These are phyloP conservation scores for Petaurus breviceps DNA, from an alignment of 2,113 vertebrate genomes.

Conservation along the genomic window DNA sequence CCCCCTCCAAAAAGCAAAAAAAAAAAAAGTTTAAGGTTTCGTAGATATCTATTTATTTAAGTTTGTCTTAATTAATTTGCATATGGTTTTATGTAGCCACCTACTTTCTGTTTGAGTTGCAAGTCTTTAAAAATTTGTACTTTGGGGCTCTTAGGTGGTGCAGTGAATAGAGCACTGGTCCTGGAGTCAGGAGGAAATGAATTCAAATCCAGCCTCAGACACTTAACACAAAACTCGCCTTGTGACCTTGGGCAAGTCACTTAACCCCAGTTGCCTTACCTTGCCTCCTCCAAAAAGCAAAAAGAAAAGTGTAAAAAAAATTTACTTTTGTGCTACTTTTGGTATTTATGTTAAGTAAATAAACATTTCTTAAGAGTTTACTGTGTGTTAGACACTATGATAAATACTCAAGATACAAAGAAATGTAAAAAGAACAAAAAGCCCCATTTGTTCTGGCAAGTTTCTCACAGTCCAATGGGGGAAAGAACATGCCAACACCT, in stretches of 20 bases:
- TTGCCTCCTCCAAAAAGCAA: no score
- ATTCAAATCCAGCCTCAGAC: no score
- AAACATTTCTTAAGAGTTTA: neutral
- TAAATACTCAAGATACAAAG: neutral
- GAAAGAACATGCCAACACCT: neutral
- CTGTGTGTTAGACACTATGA: neutral
- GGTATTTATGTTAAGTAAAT: neutral
- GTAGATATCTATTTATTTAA: neutral
- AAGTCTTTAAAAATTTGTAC: no score
- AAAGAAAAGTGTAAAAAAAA: no score
- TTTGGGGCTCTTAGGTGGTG: no score
- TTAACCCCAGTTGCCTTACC: no score
- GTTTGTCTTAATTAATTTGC: neutral
- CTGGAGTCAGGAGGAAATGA: no score
- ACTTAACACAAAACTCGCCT: no score
- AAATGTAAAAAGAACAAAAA: neutral
- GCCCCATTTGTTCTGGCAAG: neutral
- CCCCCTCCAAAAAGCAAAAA: no score
- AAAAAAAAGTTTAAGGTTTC: neutral
- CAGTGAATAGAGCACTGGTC: no score
- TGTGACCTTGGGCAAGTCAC: no score
- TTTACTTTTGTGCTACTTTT: neutral
- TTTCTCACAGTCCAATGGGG: neutral
- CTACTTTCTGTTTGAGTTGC: neutral
- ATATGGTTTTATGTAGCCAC: neutral